Base-by-base conservation (phyloP, 2,888 invertebrate species). In the Synanthedon tipuliformis region DNA sequence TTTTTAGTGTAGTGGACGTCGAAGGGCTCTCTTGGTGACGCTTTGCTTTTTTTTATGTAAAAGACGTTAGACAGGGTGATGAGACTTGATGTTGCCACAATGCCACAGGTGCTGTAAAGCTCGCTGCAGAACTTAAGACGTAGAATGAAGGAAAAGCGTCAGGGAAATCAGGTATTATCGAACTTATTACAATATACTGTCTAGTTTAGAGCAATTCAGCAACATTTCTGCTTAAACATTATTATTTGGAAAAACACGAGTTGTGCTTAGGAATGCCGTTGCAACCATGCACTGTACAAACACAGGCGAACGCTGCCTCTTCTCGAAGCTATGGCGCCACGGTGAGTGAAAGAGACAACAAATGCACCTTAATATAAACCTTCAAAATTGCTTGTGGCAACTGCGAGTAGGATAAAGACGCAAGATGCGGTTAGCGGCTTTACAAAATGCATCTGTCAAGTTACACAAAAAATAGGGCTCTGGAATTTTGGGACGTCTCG, bases 361-460 rank as follows among this genome's bases (percentile, higher is more conserved):
- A 77, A 78, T 18, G 74, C 72, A 73, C 79, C 81, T 83, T 69
- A 76, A 85, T 85, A 85, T 85, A 83, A 50, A 78, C 79, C 78
- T 78, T 23, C 78, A 78, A 73, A 80, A 79, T 75, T 75, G 76
- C 68, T 71, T 71, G 73, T 77, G 76, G 72, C 76, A 76, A 71
- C 74, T 71, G 73, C 75, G 71, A 67, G 81, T 64, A 70, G 61
- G 83, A 86, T 78, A 84, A 78, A 83, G 86, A 86, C 61, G 81
- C 78, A 84, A 84, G 84, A 84, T 83, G 81, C 78, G 81, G 82
- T 83, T 83, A 78, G 81, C 68, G 78, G 80, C 83, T 77, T 79
- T 76, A 78, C 82, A 81, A 78, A 85, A 79, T 82, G 87, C 85
- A 87, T 87, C 86, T 84, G 85, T 85, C 82, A 83, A 81, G 78